Percentiles rank a stretch among this genome's conserved stretches.
Conservation (phyloP, 2,113 vertebrate genomes). For the Sardina pilchardus region DNA sequence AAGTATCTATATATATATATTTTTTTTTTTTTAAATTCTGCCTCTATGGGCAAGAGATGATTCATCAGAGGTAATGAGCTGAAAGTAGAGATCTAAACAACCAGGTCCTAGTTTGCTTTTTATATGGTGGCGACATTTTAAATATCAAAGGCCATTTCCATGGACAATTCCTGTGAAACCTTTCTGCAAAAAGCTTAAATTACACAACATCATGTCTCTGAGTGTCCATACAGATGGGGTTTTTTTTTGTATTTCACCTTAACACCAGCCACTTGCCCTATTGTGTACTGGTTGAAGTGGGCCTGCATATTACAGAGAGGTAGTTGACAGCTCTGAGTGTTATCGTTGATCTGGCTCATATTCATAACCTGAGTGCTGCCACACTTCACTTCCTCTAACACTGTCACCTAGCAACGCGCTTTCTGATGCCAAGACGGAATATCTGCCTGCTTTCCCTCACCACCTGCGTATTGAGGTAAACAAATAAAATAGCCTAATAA, state of each 20-base stretch:
- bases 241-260: neutral
- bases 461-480: slow-evolving; percentile 59
- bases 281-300: neutral
- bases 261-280: neutral
- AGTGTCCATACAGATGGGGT: neutral
- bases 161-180: neutral
- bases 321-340: slow-evolving; percentile 22
- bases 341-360: slow-evolving; percentile 23
- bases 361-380: slow-evolving; percentile 41
- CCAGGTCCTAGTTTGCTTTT: neutral
- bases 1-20: too few species aligned
- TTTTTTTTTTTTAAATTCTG: neutral
- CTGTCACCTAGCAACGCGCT: slow-evolving; percentile 71
- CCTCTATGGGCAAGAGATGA: neutral
- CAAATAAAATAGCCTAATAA: slow-evolving; percentile 52
- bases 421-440: slow-evolving; percentile 57
- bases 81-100: neutral
- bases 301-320: neutral
- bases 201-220: neutral
- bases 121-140: neutral
- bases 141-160: neutral
- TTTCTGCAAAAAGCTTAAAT: neutral
- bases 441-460: slow-evolving; percentile 55
- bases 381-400: slow-evolving; percentile 68
- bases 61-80: neutral